Evolutionary conservation across 64 coral and sea anemone species (phyloP), one percentile per base, ranked within the genome.

Genomic region (Actinia equina): DNA sequence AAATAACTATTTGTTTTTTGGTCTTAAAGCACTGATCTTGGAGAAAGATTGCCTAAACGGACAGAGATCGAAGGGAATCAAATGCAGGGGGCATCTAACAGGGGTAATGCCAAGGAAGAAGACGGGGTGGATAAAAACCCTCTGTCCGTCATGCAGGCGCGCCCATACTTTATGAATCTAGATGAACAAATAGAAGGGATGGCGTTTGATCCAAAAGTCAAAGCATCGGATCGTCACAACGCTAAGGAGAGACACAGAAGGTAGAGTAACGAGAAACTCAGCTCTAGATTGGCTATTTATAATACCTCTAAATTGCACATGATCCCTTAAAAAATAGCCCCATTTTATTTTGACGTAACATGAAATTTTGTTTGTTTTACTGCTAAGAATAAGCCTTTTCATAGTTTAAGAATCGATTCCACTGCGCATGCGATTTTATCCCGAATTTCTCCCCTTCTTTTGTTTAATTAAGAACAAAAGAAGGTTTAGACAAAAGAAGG

Each of bases 201-300:
- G 57, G 90, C 90, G 1, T 86, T 87, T 61, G 94, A 96, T 44
- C 94, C 91, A 26, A 85, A 84, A 43, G 91, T 89, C 22, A 96
- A 89, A 53, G 84, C 94, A 20, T 90, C 92, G 12, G 91, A 96
- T 45, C 85, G 94, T 30, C 94, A 96, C 41, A 96, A 96, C 52
- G 88, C 94, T 59, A 96, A 96, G 76, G 94, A 96, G 86, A 96
- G 94, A 74, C 94, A 96, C 74, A 89, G 94, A 79, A 96, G 94
- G 94, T 96, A 14, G 3, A 19, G 51, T 6, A 20, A 20, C 5
- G 23, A 1, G 23, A 37, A 37, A 37, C 30, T 37, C 30, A 37
- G 30, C 30, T 37, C 30, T 37, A 37, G 30, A 37, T 37, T 37
- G 30, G 30, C 30, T 49, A 49, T 49, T 49, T 49, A 8, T 49